Evolutionary conservation across 2,113 vertebrate species (phyloP).

Genomic region (Elephas maximus): DNA sequence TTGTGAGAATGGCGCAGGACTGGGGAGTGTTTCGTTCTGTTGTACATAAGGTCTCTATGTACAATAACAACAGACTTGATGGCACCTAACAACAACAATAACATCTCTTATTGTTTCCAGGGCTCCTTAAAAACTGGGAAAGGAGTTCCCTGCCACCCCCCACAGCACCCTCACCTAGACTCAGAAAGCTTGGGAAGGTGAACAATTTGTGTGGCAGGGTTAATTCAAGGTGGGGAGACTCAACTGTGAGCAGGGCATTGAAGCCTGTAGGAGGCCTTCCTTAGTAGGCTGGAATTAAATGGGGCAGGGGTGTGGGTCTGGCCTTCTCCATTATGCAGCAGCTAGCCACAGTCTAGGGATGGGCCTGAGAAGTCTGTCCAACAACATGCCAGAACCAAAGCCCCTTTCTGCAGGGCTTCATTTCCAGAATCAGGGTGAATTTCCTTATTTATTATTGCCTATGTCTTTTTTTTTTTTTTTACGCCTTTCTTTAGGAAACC

Average conservation of each 20-base stretch:
- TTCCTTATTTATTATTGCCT: slow-evolving; percentile 85
- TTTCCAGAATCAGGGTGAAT: not conserved
- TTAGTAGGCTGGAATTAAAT: not conserved
- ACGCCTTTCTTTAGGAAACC: no score
- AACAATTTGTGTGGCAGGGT: not conserved
- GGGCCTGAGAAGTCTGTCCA: not conserved
- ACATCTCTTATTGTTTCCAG: no score
- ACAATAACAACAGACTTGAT: no score
- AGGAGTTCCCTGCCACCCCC: not conserved
- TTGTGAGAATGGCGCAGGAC: no score
- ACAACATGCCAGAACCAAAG: not conserved
- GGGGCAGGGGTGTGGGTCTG: not conserved
- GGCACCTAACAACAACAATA: no score
- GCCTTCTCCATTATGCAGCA: not conserved
- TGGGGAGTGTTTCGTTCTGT: no score
- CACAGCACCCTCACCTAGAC: not conserved
- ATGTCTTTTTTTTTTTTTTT: slow-evolving; percentile 45
- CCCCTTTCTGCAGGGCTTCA: not conserved
- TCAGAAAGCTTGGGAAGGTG: not conserved
- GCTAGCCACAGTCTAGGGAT: no score
- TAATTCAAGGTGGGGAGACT: not conserved
- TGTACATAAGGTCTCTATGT: no score
- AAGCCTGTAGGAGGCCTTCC: not conserved
- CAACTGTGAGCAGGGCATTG: not conserved
- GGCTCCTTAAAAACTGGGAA: not conserved